phyloP scores from a whole-genome alignment of 2,797 vertebrate species.

The Acipenser oxyrinchus region DNA sequence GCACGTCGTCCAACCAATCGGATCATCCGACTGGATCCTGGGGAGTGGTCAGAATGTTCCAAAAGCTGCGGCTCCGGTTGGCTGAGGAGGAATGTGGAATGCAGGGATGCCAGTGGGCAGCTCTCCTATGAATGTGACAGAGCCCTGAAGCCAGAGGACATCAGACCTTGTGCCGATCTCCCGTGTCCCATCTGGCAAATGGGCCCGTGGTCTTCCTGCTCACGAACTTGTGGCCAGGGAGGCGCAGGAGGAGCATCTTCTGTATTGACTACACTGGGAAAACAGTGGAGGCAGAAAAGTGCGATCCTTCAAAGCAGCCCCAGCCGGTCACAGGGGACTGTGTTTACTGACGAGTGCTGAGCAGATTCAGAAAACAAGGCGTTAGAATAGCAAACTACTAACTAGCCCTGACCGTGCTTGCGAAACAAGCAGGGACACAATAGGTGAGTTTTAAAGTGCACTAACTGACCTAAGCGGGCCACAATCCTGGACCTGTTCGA shows the following conservation, averaged over 20 bases:
- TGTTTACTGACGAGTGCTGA: conserved; percentile 65
- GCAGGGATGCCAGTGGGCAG: conserved; percentile 64
- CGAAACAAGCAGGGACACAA: conserved; percentile 31
- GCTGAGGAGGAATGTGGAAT: conserved; percentile 82
- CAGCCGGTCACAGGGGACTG: conserved; percentile 44
- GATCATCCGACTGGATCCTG: conserved; percentile 71
- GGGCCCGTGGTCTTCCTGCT: conserved; percentile 74
- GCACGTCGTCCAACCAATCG: conserved; percentile 67
- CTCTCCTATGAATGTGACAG: conserved; percentile 62
- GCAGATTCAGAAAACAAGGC: conserved; percentile 12
- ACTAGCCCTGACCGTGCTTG: conserved; percentile 32
- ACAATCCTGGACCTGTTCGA: conserved; percentile 29
- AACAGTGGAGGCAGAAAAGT: conserved; percentile 58
- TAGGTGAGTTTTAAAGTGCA: conserved; percentile 40
- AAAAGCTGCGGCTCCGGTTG: conserved; percentile 84
- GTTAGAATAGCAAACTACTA: conserved; percentile 29
- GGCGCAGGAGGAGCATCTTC: conserved; percentile 56
- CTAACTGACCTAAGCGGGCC: conserved; percentile 41
- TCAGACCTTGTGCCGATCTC: conserved; percentile 73
- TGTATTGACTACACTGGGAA: conserved; percentile 70
- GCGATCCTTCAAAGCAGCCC: conserved; percentile 54
- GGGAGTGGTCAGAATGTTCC: conserved; percentile 88
- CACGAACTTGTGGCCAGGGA: conserved; percentile 68
- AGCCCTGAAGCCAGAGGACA: conserved; percentile 73
- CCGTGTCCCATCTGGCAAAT: conserved; percentile 82